Conservation (phyloP, 2,113 vertebrate species). For the Pontoporia blainvillei region DNA sequence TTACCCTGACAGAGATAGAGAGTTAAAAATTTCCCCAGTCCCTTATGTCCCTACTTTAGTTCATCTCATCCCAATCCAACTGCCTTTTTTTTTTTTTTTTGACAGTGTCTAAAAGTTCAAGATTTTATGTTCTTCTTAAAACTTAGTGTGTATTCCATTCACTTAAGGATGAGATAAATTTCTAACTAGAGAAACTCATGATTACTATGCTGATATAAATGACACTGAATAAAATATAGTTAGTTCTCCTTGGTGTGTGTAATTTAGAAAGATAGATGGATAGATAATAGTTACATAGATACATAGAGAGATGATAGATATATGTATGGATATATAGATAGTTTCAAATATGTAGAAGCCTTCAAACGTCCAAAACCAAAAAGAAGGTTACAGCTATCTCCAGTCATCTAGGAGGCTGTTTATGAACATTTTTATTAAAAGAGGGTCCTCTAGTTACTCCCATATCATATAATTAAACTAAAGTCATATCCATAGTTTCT, state of each 20-base stretch:
- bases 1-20: background rate
- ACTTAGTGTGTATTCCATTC: background rate
- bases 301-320: background rate
- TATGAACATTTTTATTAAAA: background rate
- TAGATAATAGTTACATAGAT: background rate
- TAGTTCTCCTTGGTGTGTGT: background rate
- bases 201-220: background rate
- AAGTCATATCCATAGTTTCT: background rate
- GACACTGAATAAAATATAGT: background rate
- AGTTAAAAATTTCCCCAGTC: background rate
- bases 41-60: background rate
- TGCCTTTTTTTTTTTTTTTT: background rate
- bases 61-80: accelerated
- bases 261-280: background rate
- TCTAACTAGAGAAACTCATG: background rate
- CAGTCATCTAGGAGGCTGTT: background rate
- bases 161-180: background rate
- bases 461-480: background rate
- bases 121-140: background rate
- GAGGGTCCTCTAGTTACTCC: background rate
- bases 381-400: accelerated
- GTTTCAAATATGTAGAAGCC: background rate
- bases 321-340: background rate
- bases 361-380: background rate
- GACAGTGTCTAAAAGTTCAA: background rate